phyloP scores from a whole-genome alignment of 2,797 vertebrate genomes.

The Thripadectes ignobilis region DNA sequence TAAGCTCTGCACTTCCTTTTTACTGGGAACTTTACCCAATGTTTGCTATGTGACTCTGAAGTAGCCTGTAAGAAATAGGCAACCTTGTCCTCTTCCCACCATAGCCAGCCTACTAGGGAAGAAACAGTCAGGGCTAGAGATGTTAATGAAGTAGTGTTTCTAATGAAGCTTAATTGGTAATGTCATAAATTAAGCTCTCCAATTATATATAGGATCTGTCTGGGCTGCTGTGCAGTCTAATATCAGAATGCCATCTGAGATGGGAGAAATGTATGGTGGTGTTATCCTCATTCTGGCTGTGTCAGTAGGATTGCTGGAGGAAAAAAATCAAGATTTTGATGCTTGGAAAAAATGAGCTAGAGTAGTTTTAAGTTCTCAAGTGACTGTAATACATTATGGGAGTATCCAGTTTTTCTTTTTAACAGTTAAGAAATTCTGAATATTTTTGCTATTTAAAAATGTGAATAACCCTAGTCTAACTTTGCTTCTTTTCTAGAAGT shows the following conservation, averaged over 20 bases:
- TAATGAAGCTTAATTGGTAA: neutral
- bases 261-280: neutral
- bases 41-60: neutral
- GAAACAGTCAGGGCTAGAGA: neutral
- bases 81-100: neutral
- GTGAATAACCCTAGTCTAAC: neutral
- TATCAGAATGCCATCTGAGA: neutral
- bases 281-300: neutral
- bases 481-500: neutral
- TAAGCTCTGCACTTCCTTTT: neutral
- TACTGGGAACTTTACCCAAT: neutral
- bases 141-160: neutral
- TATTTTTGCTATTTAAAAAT: slow-evolving; percentile 16
- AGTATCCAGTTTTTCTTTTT: neutral
- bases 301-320: neutral
- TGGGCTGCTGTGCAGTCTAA: neutral
- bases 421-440: neutral
- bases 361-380: neutral
- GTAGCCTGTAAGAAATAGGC: neutral
- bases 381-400: neutral
- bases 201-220: neutral
- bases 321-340: neutral
- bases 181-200: neutral
- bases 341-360: neutral
- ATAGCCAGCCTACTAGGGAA: neutral